Evolutionary conservation across 2,797 vertebrate genomes (phyloP).

Genomic region (Hirundo rustica): DNA sequence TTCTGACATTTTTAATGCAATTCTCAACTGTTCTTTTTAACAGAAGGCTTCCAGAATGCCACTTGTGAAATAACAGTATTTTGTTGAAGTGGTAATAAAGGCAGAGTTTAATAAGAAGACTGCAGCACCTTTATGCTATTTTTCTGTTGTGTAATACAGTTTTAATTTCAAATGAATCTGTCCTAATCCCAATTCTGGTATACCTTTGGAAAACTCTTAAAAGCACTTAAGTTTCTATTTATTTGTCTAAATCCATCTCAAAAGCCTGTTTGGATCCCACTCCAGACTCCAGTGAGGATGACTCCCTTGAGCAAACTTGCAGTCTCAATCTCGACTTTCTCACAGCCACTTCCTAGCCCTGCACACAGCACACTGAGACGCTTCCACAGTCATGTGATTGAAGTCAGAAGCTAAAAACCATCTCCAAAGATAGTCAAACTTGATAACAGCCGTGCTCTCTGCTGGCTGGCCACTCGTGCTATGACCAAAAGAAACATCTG

Average conservation of each 20-base stretch:
- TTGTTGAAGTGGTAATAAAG: background rate
- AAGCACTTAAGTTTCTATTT: background rate
- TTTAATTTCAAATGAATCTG: background rate
- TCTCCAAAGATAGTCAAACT: background rate
- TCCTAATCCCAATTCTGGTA: background rate
- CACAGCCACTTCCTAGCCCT: background rate
- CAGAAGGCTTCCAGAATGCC: background rate
- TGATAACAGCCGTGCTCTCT: rapidly evolving
- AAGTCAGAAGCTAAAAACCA: background rate
- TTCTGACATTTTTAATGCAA: background rate
- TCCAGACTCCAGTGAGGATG: background rate
- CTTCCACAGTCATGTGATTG: background rate
- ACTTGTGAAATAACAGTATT: background rate
- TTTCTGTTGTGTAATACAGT: background rate
- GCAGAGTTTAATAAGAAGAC: background rate
- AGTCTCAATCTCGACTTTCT: background rate
- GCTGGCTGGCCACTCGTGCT: background rate
- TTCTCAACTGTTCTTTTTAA: background rate
- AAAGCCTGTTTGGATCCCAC: background rate
- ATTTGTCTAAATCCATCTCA: background rate
- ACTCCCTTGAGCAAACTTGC: background rate
- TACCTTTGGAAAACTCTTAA: background rate
- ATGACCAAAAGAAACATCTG: background rate
- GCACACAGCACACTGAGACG: background rate
- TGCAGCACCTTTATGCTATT: background rate